phyloP scores from a whole-genome alignment of 1,140 invertebrate species.

The Ceratina japonica region DNA sequence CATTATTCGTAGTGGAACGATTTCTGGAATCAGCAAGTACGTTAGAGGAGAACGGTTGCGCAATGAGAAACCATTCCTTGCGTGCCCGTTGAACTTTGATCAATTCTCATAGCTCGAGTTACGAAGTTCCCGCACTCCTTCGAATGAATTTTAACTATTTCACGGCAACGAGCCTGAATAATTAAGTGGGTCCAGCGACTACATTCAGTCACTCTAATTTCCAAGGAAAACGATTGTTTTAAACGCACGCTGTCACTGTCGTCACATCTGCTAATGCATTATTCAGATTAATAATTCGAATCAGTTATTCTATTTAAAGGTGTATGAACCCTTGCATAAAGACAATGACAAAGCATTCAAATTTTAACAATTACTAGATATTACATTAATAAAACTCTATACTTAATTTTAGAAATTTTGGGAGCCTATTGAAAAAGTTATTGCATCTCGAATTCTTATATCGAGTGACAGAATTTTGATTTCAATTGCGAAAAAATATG shows the following conservation, averaged over 20 bases:
- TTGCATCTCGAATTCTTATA: too few species aligned
- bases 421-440: too few species aligned
- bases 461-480: too few species aligned
- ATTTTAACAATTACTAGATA: too few species aligned
- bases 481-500: too few species aligned
- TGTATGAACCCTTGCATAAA: too few species aligned
- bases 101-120: constrained; percentile 44
- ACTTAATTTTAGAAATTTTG: too few species aligned
- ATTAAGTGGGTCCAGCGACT: neutral
- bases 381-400: too few species aligned
- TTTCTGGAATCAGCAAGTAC: constrained; percentile 13
- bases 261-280: neutral
- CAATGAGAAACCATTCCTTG: constrained; percentile 23
- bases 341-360: too few species aligned
- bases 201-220: neutral
- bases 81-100: constrained; percentile 42
- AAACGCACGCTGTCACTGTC: neutral
- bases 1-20: constrained; percentile 19
- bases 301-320: too few species aligned
- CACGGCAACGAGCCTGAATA: neutral
- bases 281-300: too few species aligned
- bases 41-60: neutral
- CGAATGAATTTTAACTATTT: constrained; percentile 5
- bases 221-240: neutral
- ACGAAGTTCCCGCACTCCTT: constrained; percentile 7